These are phyloP conservation scores for Bimastos eiseni DNA, from an alignment of 2,888 invertebrate species.

Conservation along the genomic window DNA sequence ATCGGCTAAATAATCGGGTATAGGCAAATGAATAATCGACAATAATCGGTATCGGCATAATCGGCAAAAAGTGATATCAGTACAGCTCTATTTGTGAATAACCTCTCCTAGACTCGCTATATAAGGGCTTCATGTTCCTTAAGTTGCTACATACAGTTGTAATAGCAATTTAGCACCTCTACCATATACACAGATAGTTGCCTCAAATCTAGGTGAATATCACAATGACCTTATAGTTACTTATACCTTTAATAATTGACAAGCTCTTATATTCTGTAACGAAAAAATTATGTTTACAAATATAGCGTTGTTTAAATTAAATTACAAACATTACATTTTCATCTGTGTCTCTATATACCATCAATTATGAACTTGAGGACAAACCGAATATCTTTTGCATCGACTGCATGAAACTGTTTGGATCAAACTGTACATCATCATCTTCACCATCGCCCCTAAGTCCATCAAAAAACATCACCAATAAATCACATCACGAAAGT, in stretches of 20 bases:
- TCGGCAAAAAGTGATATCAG: no score
- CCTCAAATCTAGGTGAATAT: neutral
- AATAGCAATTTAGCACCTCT: neutral
- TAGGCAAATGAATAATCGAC: no score
- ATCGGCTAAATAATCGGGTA: no score
- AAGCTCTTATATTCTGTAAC: neutral
- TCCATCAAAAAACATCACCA: neutral
- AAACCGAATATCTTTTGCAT: constrained; percentile 78
- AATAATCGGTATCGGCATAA: no score
- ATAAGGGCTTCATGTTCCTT: no score
- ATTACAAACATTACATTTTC: neutral
- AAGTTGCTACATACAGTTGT: no score
- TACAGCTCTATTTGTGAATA: no score
- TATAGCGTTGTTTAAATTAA: neutral
- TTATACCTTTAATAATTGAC: neutral
- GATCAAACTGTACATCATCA: constrained; percentile 72
- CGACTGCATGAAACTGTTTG: constrained; percentile 78
- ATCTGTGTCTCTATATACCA: neutral
- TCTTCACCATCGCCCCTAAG: constrained; percentile 40
- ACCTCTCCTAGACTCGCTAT: no score
- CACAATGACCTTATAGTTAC: neutral
- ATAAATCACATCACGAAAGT: neutral
- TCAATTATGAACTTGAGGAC: constrained; percentile 34
- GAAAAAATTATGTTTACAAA: neutral
- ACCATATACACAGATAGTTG: neutral